Evolutionary conservation across 2,113 vertebrate genomes (phyloP).

Genomic region (Burhinus bistriatus): DNA sequence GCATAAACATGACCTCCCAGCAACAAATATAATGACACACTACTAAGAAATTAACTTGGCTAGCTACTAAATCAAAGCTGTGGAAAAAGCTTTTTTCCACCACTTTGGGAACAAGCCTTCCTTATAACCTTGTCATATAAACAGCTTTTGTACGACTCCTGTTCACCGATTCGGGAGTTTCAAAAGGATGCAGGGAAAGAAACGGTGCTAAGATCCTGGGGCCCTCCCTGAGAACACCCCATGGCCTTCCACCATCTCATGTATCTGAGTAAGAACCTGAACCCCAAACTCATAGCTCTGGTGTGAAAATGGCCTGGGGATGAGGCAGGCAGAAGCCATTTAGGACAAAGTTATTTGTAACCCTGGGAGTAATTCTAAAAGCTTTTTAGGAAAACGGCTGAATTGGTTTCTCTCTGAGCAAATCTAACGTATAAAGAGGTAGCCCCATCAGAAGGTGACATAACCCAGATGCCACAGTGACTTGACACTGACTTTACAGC

Average conservation of each 20-base stretch:
- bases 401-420: neutral
- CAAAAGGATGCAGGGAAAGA: neutral
- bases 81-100: neutral
- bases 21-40: neutral
- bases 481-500: constrained; percentile 59
- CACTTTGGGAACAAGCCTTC: neutral
- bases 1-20: neutral
- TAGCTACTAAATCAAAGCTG: neutral
- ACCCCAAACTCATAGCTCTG: neutral
- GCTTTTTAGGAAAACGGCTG: neutral
- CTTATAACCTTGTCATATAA: neutral
- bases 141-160: neutral
- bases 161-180: neutral
- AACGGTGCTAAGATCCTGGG: fast-evolving
- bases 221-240: neutral
- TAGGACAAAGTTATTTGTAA: neutral
- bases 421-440: neutral
- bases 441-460: constrained; percentile 32
- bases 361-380: neutral
- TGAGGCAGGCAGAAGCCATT: neutral
- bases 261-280: neutral
- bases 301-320: neutral
- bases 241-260: neutral
- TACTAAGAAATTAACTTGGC: neutral
- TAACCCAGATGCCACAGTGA: constrained; percentile 50